These are phyloP conservation scores for Brachylomia viminalis DNA, from an alignment of 2,888 invertebrate genomes.

Conservation along the genomic window DNA sequence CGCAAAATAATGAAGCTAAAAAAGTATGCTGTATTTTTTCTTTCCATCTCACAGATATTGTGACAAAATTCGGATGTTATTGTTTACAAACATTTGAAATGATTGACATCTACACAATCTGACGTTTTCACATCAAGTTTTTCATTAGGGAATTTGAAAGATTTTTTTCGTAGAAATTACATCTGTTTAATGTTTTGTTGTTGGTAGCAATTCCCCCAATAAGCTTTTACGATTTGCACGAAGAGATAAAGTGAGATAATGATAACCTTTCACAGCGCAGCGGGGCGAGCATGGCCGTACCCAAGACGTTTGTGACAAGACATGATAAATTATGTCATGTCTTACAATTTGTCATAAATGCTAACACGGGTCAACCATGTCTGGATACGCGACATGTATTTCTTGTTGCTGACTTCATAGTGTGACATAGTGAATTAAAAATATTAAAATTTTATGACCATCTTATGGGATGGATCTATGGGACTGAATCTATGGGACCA, in stretches of 20 bases:
- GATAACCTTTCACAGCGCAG: conserved; percentile 59
- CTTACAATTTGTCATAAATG: too few species aligned
- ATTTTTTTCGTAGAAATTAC: neutral
- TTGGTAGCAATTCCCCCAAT: conserved; percentile 33
- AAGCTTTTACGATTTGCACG: conserved; percentile 35
- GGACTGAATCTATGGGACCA: too few species aligned
- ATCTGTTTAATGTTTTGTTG: conserved; percentile 5
- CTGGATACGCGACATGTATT: too few species aligned
- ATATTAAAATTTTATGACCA: too few species aligned
- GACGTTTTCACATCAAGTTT: neutral
- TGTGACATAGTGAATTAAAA: too few species aligned
- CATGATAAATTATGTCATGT: too few species aligned
- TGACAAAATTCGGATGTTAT: neutral
- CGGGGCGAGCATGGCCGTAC: too few species aligned
- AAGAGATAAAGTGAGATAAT: conserved; percentile 32
- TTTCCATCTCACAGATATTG: neutral
- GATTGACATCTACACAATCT: conserved; percentile 10
- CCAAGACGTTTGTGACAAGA: too few species aligned
- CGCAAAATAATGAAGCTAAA: neutral
- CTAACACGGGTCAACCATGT: too few species aligned
- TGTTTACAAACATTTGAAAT: conserved; percentile 16
- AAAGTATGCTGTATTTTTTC: neutral
- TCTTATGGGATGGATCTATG: too few species aligned
- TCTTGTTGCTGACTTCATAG: too few species aligned
- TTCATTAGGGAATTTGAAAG: neutral